phyloP scores from a whole-genome alignment of 2,797 vertebrate genomes.

The Galago senegalensis region DNA sequence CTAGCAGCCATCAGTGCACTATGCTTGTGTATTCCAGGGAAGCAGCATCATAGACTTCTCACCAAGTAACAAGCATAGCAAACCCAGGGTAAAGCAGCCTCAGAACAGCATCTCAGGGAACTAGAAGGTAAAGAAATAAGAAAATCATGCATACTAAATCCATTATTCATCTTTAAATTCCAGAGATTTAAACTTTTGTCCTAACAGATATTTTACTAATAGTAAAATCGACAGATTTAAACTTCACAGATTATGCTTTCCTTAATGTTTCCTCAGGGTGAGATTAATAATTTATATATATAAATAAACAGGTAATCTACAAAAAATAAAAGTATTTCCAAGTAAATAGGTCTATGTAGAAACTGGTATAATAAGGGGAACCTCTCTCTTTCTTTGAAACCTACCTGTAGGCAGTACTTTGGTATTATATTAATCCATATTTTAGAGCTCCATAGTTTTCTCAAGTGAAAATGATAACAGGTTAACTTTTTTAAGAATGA shows the following conservation, averaged over 20 bases:
- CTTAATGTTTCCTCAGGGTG: neutral
- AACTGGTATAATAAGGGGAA: neutral
- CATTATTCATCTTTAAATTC: neutral
- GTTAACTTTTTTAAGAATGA: conserved; percentile 29
- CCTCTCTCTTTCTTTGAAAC: neutral
- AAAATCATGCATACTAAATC: conserved; percentile 28
- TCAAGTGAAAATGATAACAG: conserved; percentile 36
- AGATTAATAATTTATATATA: neutral
- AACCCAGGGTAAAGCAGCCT: neutral
- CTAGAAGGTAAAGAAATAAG: neutral
- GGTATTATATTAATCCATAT: neutral
- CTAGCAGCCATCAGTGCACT: neutral
- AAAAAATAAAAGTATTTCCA: neutral
- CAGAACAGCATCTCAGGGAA: neutral
- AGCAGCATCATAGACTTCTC: neutral
- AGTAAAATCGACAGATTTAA: conserved; percentile 55
- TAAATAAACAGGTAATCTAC: conserved; percentile 11
- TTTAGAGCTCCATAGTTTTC: conserved; percentile 26
- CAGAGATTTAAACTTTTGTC: neutral
- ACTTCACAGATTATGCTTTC: conserved; percentile 10
- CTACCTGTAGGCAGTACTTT: neutral
- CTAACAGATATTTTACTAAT: conserved; percentile 54
- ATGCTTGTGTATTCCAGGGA: neutral
- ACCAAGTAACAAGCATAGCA: neutral
- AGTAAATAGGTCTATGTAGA: neutral